Conservation (phyloP, 2,113 vertebrate genomes). For the Strix uralensis region DNA sequence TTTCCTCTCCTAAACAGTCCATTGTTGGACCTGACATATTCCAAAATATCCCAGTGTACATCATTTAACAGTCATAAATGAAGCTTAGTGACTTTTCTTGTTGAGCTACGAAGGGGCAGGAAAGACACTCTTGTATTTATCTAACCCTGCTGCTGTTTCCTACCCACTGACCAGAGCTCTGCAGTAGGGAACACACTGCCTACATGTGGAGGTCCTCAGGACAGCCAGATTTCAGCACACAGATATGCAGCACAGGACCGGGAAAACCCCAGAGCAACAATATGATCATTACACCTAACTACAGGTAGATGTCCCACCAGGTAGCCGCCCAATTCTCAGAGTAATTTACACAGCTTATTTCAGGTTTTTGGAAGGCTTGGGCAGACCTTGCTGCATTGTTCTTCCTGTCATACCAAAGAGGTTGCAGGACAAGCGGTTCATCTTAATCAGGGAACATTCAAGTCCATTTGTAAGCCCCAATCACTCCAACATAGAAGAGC, state of each 20-base stretch:
- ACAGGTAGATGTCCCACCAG: not conserved
- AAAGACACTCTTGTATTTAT: no score
- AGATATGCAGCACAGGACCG: not conserved
- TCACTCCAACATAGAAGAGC: not conserved
- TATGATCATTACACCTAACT: not conserved
- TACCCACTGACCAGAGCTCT: fast-evolving
- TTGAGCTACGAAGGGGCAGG: not conserved
- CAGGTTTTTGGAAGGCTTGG: not conserved
- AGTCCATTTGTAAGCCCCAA: not conserved
- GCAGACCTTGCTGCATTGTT: not conserved
- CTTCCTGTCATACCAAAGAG: not conserved
- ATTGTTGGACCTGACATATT: not conserved
- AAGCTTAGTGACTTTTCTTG: not conserved
- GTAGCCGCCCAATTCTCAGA: no score
- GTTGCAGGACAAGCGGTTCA: not conserved
- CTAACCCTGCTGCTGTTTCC: not conserved
- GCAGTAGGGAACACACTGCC: not conserved
- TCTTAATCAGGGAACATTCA: not conserved
- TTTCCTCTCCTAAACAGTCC: not conserved
- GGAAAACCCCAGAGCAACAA: not conserved
- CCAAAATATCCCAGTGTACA: not conserved
- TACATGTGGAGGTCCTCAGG: fast-evolving
- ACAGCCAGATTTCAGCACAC: not conserved
- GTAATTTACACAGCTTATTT: not conserved
- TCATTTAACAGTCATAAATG: no score